Evolutionary conservation across 2,888 invertebrate genomes (phyloP).

Genomic region (Disparrhopalites patrizii): DNA sequence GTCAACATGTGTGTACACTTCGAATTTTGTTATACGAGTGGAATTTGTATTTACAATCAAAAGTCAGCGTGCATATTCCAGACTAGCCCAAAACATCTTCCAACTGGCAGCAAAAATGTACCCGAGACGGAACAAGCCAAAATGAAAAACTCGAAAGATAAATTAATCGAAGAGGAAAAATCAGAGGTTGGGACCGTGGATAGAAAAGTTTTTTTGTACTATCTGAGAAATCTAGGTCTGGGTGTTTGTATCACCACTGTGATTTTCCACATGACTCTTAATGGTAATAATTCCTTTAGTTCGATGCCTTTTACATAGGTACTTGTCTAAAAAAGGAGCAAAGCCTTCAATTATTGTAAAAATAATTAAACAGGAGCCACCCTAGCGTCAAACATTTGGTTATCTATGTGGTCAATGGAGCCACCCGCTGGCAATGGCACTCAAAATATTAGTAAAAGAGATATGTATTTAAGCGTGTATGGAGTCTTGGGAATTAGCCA

Average conservation of each 20-base stretch:
- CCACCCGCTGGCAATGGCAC: conserved; percentile 51
- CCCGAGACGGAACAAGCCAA: too few species aligned
- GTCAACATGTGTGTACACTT: too few species aligned
- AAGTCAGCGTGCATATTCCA: too few species aligned
- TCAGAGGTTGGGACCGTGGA: conserved; percentile 88
- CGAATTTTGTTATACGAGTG: too few species aligned
- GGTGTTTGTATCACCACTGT: conserved; percentile 68
- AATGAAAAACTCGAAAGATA: conserved; percentile 50
- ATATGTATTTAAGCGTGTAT: conserved; percentile 78
- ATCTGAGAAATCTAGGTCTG: too few species aligned
- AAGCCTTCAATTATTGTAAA: neutral
- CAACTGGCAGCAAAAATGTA: too few species aligned
- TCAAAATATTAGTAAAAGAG: conserved; percentile 58
- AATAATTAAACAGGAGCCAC: conserved; percentile 58
- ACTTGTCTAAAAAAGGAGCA: too few species aligned
- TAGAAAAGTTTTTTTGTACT: conserved; percentile 81
- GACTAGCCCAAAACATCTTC: too few species aligned
- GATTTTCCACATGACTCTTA: conserved; percentile 72
- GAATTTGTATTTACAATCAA: too few species aligned
- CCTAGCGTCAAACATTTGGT: conserved; percentile 82
- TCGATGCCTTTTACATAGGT: too few species aligned
- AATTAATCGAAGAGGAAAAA: conserved; percentile 85
- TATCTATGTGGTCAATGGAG: conserved; percentile 75
- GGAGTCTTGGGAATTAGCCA: conserved; percentile 82
- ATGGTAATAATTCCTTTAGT: conserved; percentile 61